Percentiles rank a stretch among this genome's conserved stretches.
Conservation (phyloP, 2,888 invertebrate species). For the Saturnia japonica region DNA sequence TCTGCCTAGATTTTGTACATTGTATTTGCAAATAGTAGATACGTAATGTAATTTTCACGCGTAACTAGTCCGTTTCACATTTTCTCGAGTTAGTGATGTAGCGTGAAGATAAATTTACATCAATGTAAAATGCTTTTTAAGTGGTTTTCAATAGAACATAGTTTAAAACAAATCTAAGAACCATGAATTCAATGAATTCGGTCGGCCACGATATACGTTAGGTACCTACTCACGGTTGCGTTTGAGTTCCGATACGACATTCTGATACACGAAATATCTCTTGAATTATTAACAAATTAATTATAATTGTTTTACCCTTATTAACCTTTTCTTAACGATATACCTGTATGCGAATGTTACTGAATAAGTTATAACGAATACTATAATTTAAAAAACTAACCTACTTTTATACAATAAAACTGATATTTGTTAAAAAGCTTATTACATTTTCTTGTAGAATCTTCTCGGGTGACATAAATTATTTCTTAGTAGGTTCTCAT, state of each 20-base stretch:
- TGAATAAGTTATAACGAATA: too few relatives aligned
- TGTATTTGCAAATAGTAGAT: not conserved
- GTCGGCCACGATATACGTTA: not conserved
- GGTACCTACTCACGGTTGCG: not conserved
- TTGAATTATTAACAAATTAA: not conserved
- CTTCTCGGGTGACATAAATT: too few relatives aligned
- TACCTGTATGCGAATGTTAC: too few relatives aligned
- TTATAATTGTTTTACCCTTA: not conserved
- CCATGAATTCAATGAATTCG: not conserved
- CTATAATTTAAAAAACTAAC: too few relatives aligned
- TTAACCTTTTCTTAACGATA: not conserved
- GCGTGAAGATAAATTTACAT: slow-evolving; percentile 1
- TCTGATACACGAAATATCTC: not conserved
- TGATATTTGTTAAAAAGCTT: too few relatives aligned
- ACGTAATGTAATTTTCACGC: slow-evolving; percentile 7
- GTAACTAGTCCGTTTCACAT: slow-evolving; percentile 26
- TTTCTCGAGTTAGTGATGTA: slow-evolving; percentile 24
- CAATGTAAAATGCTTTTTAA: slow-evolving; percentile 13
- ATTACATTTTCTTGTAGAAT: too few relatives aligned
- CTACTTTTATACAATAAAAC: too few relatives aligned
- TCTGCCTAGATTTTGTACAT: too few relatives aligned
- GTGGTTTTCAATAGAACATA: not conserved
- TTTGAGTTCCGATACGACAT: not conserved
- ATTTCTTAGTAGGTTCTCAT: too few relatives aligned
- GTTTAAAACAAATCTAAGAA: not conserved